Evolutionary conservation across 2,113 vertebrate genomes (phyloP).

Genomic region (Poeciliopsis prolifica): DNA sequence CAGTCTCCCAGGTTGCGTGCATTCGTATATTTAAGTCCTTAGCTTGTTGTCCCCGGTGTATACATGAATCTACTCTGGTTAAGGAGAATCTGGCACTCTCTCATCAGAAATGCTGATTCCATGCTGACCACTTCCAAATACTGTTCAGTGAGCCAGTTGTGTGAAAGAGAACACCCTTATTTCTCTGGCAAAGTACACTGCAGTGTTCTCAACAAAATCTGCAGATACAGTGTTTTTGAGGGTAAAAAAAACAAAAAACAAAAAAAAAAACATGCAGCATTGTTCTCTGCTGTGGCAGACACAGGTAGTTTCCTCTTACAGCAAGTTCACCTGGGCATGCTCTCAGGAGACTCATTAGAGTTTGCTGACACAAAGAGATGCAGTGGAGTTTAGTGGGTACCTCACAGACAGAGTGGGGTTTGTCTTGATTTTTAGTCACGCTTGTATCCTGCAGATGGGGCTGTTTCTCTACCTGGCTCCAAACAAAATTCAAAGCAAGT

Average conservation of each 20-base stretch:
- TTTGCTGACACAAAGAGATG: constrained; percentile 65
- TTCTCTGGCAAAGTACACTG: constrained; percentile 52
- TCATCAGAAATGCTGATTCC: constrained; percentile 51
- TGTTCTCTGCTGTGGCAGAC: constrained; percentile 53
- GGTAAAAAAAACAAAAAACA: background rate
- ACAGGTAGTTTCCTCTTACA: constrained; percentile 64
- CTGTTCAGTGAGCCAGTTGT: constrained; percentile 47
- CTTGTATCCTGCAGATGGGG: constrained; percentile 64
- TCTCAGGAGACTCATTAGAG: constrained; percentile 62
- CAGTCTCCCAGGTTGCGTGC: constrained; percentile 45
- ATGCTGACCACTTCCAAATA: constrained; percentile 64
- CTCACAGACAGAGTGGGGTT: background rate
- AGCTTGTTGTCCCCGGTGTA: constrained; percentile 29
- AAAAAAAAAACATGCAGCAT: constrained; percentile 32
- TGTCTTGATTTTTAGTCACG: background rate
- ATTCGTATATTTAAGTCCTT: constrained; percentile 37
- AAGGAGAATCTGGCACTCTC: constrained; percentile 23
- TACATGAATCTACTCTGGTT: constrained; percentile 11
- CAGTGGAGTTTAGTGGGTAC: constrained; percentile 48
- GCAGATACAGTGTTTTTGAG: constrained; percentile 59
- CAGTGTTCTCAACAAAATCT: constrained; percentile 54
- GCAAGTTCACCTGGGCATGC: constrained; percentile 50
- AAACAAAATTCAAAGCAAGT: constrained; percentile 6
- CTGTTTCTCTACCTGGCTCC: constrained; percentile 59
- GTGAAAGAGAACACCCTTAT: constrained; percentile 63